Evolutionary conservation across 2,888 invertebrate genomes (phyloP), one percentile per base, ranked within the genome.

Genomic region (Therioaphis trifolii): DNA sequence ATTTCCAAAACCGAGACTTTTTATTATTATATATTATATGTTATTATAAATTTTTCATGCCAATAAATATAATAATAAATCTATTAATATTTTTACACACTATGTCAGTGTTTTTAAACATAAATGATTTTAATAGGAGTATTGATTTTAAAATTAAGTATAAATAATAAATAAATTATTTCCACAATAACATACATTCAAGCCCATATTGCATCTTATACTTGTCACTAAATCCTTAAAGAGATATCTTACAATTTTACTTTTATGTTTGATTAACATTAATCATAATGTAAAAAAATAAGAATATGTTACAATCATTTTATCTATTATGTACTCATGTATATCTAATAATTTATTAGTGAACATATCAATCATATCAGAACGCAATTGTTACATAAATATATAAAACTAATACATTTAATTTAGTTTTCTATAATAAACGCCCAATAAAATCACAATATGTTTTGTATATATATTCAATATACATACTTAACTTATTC

Each of bases 81-180:
- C 21, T 12, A 21, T 58, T 21, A 21, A 21, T 21, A 58, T 58
- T 24, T 58, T 58, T 21, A 58, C 21, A 21, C 21, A 58, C 2
- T 58, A 24, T 58, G 11, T 21, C 4, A 7, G 21, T 21, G 35
- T 55, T 21, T 24, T 3, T 58, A 21, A 58, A 58, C 24, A 24
- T 58, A 58, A n/a, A 21, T 69, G 43, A 46, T 46, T 69, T 69
- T 24, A 69, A 24, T 46, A 69, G 69, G 24, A 68, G 40, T 68
- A 69, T 69, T 69, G 35, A 52, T 52, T 74, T 52, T 52, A 74
- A 72, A 74, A 49, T 52, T 52, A 52, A 52, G 29, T 52, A 74
- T 52, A n/a, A 72, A 72, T 46, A 71, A 15, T 21, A 24, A 46
- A 43, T 69, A 46, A 24, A 24, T 49, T 29, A 72, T 52, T 72